Evolutionary conservation across 2,113 vertebrate species (phyloP).

Genomic region (Crotalus helleri): DNA sequence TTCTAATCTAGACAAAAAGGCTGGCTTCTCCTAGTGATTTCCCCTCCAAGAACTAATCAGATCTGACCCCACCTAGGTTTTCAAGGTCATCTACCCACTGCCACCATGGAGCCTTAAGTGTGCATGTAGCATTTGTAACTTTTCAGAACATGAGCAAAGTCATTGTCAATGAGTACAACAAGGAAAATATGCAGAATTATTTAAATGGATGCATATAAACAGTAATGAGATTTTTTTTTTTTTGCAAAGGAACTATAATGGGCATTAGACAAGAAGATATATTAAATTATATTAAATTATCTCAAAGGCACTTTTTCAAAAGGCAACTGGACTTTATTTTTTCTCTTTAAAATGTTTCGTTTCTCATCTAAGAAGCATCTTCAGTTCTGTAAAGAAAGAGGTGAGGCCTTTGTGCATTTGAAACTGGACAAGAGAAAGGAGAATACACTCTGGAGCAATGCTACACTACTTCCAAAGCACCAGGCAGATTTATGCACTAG

Average conservation of each 20-base stretch:
- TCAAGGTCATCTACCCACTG: neutral
- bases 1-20: neutral
- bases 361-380: neutral
- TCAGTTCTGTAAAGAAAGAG: neutral
- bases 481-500: accelerated
- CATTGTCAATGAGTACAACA: neutral
- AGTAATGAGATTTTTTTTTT: neutral
- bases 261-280: neutral
- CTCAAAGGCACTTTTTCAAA: neutral
- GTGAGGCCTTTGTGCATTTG: neutral
- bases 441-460: neutral
- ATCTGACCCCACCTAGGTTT: neutral
- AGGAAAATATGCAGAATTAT: neutral
- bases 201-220: neutral
- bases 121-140: neutral
- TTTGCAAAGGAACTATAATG: neutral
- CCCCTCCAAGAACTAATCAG: neutral
- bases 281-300: neutral
- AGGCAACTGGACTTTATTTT: neutral
- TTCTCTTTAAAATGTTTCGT: neutral
- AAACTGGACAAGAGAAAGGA: conserved; percentile 1
- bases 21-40: neutral
- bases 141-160: neutral
- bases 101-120: neutral
- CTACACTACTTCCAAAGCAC: neutral